Base-by-base conservation (phyloP, 2,113 vertebrate genomes). In the Peromyscus maniculatus region DNA sequence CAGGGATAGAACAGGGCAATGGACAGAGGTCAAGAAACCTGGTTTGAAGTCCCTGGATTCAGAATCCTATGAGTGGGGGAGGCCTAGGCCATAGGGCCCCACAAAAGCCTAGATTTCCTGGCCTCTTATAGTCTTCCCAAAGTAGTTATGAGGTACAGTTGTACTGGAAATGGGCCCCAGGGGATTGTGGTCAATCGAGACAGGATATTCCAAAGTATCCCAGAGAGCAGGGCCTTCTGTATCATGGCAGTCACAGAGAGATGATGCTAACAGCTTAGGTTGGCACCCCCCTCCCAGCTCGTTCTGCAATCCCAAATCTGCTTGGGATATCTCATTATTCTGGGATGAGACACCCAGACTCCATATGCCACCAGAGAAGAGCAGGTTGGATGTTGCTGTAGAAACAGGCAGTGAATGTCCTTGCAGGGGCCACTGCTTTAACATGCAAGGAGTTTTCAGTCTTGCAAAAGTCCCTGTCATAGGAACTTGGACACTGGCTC, bases 171-270 rank as follows among this genome's bases (percentile, higher is more conserved):
- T 0, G 52, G 71, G 66, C 15, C 69, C 28, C 7, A 5, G 10
- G 0, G 7, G 28, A 4, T 49, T 72, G 24, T 55, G 43, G 9
- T 2, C 15, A 83, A 24, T 21, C 12, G 17, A 39, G 9, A 52
- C 31, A 11, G 59, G n/a, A 15, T 62, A 13, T 43, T 52, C 24
- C 89, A 74, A 89, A 66, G 15, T 28, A 28, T 8, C 26, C 21
- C 69, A 69, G n/a, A 78, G 16, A 69, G 33, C 3, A 0, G 0
- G 8, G 7, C n/a, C 36, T 84, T 49, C 57, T 55, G 3, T 3
- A 16, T 43, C 24, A 15, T 17, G 26, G 24, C 22, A 43, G 12
- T 7, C 49, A 7, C 0, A 3, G 52, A 86, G 26, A 89, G 43
- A 13, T 4, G 3, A 3, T 15, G 21, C 16, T n/a, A 16, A 17